Percentiles rank a stretch among this genome's conserved stretches.
phyloP scores from a whole-genome alignment of 2,888 invertebrate genomes.

The Aleiodes leptofemur region DNA sequence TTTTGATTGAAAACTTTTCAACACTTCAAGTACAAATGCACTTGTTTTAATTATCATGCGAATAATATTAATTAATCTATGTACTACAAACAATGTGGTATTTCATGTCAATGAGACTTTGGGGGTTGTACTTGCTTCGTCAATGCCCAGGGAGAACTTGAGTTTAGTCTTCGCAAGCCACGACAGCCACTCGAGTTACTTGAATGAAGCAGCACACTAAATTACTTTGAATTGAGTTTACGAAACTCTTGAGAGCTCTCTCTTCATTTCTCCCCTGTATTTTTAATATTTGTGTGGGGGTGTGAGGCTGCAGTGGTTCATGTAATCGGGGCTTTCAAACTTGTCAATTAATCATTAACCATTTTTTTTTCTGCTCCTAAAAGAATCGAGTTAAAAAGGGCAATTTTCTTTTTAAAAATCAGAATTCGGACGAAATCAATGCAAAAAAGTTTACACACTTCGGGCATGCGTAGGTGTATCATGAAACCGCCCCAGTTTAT shows the following conservation, averaged over 20 bases:
- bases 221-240: slow-evolving; percentile 19
- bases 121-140: background rate
- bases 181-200: slow-evolving; percentile 15
- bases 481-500: slow-evolving; percentile 54
- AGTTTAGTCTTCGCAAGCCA: background rate
- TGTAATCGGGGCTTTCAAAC: background rate
- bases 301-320: background rate
- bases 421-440: slow-evolving; percentile 51
- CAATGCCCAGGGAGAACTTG: background rate
- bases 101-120: background rate
- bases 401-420: background rate
- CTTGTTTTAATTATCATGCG: too few species aligned
- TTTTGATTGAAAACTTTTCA: too few species aligned
- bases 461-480: slow-evolving; percentile 54
- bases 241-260: slow-evolving; percentile 19
- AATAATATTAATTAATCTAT: too few species aligned
- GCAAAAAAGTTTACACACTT: slow-evolving; percentile 48
- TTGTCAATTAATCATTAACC: background rate
- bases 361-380: background rate
- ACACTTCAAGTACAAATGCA: too few species aligned
- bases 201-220: slow-evolving; percentile 2
- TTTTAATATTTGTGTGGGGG: background rate
- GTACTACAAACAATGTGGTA: background rate
- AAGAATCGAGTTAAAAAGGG: background rate
- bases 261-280: background rate